Evolutionary conservation across 35 echinoderm and acorn worm species (phyloP).

Genomic region (Stichopus chloronotus): DNA sequence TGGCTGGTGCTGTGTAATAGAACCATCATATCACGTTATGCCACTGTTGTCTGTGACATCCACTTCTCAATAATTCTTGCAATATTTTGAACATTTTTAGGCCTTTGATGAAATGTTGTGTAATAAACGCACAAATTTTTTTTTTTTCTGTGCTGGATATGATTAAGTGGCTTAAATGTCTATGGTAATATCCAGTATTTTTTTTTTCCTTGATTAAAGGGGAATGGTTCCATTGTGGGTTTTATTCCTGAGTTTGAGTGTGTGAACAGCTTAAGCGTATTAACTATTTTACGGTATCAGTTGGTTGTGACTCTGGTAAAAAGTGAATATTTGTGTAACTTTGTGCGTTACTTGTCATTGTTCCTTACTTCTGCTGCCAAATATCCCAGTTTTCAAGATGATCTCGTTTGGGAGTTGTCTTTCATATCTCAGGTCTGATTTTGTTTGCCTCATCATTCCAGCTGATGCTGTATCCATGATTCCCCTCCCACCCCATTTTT

Average conservation of each 20-base stretch:
- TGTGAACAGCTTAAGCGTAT: constrained; percentile 2
- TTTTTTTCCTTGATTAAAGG: neutral
- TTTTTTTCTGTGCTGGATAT: constrained; percentile 24
- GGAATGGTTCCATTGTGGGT: neutral
- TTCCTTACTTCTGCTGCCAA: constrained; percentile 25
- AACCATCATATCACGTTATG: neutral
- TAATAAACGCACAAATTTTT: constrained; percentile 51
- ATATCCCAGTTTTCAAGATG: constrained; percentile 12
- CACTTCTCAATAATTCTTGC: constrained; percentile 45
- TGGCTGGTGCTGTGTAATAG: neutral
- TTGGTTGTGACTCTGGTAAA: constrained; percentile 27
- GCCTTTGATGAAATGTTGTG: constrained; percentile 40
- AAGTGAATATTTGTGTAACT: constrained; percentile 35
- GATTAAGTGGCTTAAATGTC: constrained; percentile 14
- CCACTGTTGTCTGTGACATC: neutral
- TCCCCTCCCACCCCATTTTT: neutral
- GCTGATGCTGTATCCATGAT: neutral
- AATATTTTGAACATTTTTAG: constrained; percentile 55
- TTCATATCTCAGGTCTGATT: constrained; percentile 44
- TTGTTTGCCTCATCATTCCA: constrained; percentile 46
- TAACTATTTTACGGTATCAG: constrained; percentile 17
- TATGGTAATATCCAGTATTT: constrained; percentile 22
- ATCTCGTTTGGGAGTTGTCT: constrained; percentile 38
- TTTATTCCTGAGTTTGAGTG: neutral
- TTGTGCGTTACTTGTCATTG: constrained; percentile 14